Conservation (phyloP, 2,113 vertebrate species). For the Papio anubis region DNA sequence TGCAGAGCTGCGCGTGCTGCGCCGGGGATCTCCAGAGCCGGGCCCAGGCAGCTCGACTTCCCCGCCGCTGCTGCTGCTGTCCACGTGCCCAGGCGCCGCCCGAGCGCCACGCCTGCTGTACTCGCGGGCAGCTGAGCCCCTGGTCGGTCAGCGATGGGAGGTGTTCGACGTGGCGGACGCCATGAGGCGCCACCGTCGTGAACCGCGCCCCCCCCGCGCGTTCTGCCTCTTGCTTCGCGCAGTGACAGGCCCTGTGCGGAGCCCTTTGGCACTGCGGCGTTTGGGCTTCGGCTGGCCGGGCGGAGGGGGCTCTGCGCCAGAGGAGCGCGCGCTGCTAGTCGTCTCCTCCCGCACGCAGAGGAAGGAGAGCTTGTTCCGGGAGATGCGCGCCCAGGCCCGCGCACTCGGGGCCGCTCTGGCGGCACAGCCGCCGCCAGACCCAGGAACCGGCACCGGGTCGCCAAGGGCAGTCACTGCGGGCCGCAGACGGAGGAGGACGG, state of each 20-base stretch:
- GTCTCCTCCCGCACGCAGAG: conserved; percentile 84
- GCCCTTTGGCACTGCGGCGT: conserved; percentile 70
- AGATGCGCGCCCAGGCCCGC: conserved; percentile 88
- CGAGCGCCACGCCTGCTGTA: conserved; percentile 78
- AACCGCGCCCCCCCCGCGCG: background rate
- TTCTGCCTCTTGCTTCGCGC: conserved; percentile 87
- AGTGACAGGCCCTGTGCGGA: conserved; percentile 77
- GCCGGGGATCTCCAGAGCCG: conserved; percentile 29
- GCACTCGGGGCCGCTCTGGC: conserved; percentile 79
- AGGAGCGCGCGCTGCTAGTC: conserved; percentile 89
- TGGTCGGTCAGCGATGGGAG: conserved; percentile 85
- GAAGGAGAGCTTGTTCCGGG: conserved; percentile 83
- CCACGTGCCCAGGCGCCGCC: conserved; percentile 78
- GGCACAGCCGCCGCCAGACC: conserved; percentile 28
- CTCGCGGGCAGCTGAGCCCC: conserved; percentile 82
- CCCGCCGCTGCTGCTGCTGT: conserved; percentile 85
- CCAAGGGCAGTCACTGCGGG: background rate
- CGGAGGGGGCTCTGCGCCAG: conserved; percentile 64
- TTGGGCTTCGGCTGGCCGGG: conserved; percentile 82
- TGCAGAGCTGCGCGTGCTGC: conserved; percentile 87
- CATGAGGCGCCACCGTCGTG: conserved; percentile 74
- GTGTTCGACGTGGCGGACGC: conserved; percentile 88
- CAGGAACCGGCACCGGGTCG: background rate
- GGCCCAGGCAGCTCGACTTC: conserved; percentile 54
- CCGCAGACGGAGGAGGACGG: conserved; percentile 81